Conservation (phyloP, 2,797 vertebrate genomes). For the Chiloscyllium punctatum region DNA sequence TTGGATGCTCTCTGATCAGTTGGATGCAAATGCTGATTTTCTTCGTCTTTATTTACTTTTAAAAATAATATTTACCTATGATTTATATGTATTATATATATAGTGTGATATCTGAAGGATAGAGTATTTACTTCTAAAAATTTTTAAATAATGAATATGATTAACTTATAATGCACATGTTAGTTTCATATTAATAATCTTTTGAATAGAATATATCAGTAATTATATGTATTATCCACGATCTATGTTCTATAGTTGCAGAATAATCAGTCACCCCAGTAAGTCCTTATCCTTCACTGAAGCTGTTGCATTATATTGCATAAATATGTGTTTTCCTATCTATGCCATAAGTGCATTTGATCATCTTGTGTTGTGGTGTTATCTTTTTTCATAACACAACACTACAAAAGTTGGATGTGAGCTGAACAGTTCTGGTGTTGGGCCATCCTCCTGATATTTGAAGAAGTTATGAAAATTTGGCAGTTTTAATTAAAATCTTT, state of each 20-base stretch:
- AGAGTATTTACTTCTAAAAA: neutral
- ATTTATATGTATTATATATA: neutral
- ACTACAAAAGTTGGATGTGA: neutral
- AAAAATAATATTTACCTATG: neutral
- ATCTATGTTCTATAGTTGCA: neutral
- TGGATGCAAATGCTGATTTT: neutral
- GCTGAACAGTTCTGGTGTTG: neutral
- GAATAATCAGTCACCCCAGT: neutral
- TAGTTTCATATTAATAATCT: neutral
- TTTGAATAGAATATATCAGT: neutral
- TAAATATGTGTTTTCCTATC: neutral
- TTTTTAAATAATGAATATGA: neutral
- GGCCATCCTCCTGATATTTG: neutral
- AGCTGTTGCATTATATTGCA: neutral
- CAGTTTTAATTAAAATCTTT: neutral
- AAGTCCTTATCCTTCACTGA: neutral
- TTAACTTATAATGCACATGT: too few relatives aligned
- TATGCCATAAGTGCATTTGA: neutral
- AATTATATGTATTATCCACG: neutral
- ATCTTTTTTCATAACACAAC: neutral
- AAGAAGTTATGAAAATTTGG: neutral
- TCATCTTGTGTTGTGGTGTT: neutral
- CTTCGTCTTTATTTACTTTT: neutral
- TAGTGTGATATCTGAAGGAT: neutral
- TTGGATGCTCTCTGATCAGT: neutral